phyloP scores from a whole-genome alignment of 2,797 vertebrate species.

The Propithecus perrieri region DNA sequence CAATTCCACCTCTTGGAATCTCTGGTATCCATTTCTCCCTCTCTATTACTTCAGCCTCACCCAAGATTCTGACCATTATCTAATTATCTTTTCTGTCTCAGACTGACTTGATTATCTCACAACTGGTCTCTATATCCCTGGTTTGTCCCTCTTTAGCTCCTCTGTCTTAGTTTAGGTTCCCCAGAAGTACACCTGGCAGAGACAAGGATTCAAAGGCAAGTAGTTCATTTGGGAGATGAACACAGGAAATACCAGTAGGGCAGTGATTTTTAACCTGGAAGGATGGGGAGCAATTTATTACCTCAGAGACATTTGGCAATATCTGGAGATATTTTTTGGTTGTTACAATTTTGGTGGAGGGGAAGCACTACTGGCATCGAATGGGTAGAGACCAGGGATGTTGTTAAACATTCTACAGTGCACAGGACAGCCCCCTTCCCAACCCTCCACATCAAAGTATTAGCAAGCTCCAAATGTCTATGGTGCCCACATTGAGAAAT shows the following conservation, averaged over 20 bases:
- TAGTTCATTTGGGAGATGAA: not conserved
- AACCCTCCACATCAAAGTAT: not conserved
- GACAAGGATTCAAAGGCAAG: not conserved
- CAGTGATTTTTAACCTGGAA: not conserved
- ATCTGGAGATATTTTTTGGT: not conserved
- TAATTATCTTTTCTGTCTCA: not conserved
- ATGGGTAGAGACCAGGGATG: not conserved
- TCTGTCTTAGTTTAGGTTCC: not conserved
- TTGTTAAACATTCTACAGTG: not conserved
- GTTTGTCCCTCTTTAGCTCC: not conserved
- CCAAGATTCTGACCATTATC: not conserved
- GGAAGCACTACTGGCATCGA: not conserved
- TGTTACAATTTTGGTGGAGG: not conserved
- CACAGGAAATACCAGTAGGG: not conserved
- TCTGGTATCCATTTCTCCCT: not conserved
- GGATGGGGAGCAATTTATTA: not conserved
- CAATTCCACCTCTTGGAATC: not conserved
- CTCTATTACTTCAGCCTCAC: not conserved
- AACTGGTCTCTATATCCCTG: not conserved
- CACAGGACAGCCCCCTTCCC: not conserved
- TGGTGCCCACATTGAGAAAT: not conserved
- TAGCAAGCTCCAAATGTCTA: not conserved
- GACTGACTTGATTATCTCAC: not conserved
- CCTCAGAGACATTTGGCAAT: not conserved
- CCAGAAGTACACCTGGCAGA: not conserved